These are phyloP conservation scores for Chaetophractus vellerosus DNA, from an alignment of 2,797 vertebrate species.

Conservation along the genomic window DNA sequence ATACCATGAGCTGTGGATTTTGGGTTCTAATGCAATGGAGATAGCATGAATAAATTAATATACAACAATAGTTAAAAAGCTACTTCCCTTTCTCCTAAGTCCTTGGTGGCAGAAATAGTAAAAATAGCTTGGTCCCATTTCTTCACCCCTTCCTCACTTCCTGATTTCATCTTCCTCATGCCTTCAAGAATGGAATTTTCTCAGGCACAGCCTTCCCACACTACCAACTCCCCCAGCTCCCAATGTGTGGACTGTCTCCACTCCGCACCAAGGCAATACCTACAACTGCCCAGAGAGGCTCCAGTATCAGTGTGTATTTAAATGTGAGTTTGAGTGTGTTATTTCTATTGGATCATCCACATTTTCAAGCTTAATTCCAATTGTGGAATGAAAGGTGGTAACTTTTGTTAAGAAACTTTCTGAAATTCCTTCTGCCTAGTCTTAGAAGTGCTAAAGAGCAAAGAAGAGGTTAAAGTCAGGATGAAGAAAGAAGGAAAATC, in stretches of 20 bases:
- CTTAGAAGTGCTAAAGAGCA: slow-evolving; percentile 37
- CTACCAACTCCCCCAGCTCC: not conserved
- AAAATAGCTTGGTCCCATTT: not conserved
- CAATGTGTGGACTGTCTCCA: not conserved
- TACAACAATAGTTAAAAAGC: not conserved
- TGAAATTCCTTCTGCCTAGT: slow-evolving; percentile 58
- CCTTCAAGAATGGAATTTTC: not conserved
- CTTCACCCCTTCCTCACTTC: not conserved
- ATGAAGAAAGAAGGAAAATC: slow-evolving; percentile 67
- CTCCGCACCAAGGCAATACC: not conserved
- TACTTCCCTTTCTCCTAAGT: slow-evolving; percentile 9
- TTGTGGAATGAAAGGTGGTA: slow-evolving; percentile 53
- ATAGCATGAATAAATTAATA: slow-evolving; percentile 12
- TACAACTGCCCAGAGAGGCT: not conserved
- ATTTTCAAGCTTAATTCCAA: slow-evolving; percentile 64
- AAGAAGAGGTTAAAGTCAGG: slow-evolving; percentile 61
- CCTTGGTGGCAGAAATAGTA: slow-evolving; percentile 29
- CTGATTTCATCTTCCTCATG: not conserved
- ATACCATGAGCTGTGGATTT: not conserved
- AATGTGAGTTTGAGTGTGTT: slow-evolving; percentile 25
- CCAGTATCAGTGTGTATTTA: not conserved
- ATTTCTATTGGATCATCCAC: not conserved
- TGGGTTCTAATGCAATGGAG: not conserved
- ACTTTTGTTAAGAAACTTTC: slow-evolving; percentile 64
- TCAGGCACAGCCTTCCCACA: not conserved